Evolutionary conservation across 1,140 invertebrate genomes (phyloP), one percentile per base, ranked within the genome.

Genomic region (Matsumurasca onukii): DNA sequence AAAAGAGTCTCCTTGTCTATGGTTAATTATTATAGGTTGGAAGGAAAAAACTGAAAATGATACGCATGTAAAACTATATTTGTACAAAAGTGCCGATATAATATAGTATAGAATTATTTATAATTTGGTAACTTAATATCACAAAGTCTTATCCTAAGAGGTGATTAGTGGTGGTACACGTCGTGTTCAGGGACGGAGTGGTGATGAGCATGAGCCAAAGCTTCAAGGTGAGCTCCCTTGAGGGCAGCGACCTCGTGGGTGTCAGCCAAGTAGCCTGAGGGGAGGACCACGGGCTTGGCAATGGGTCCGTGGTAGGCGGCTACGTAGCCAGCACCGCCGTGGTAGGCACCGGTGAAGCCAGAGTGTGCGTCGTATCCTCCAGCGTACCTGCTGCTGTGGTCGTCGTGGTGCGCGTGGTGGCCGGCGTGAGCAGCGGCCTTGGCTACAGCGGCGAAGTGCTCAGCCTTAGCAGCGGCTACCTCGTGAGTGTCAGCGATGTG

Each of bases 381-480:
- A 17, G 62, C 31, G 34, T 39, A 65, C 27, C 62, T 59, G 25
- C 55, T 27, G 55, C 30, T 27, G 55, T 59, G 25, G 24, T 59
- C 22, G 24, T 29, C 55, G 5, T 5, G 12, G 20, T 52, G 22
- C 9, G 3, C 49, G 22, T 29, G 22, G 49, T 52, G 49, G 15
- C 55, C 55, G 12, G 15, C 55, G 25, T 59, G 55, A 29, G 55
- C 55, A 22, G 25, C 13, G 55, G 83, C 84, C 67, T 83, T 83
- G 31, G 85, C 84, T 39, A 71, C 84, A 71, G 84, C 83, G 22
- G 83, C 82, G 67, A 80, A 78, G 73, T 86, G 86, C 12, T 82
- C 82, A 20, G 84, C 81, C 73, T 85, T 85, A 29, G 84, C 85
- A 72, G 83, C 82, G 68, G 83, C 82, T 1, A 86, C 86, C 72